phyloP scores from a whole-genome alignment of 2,797 vertebrate genomes.

The Diplodus sargus region DNA sequence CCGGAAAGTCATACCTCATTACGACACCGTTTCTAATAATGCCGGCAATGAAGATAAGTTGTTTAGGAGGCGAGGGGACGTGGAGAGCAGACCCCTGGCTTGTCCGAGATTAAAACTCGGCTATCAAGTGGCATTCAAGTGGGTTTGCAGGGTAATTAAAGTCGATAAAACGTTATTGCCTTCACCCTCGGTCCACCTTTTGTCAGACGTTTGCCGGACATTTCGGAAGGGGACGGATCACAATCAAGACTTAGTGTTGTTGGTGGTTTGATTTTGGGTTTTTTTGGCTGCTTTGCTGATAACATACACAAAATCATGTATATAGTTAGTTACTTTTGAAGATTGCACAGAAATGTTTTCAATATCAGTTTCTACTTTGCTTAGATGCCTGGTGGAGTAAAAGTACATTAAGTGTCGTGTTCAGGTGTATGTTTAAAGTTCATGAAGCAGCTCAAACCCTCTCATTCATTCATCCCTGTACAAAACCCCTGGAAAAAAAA shows the following conservation, averaged over 20 bases:
- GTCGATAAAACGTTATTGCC: conserved; percentile 74
- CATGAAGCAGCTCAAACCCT: not conserved
- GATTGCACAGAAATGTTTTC: not conserved
- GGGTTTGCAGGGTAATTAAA: conserved; percentile 72
- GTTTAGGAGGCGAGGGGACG: conserved; percentile 62
- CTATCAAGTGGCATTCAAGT: conserved; percentile 64
- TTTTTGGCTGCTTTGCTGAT: conserved; percentile 1
- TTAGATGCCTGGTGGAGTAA: not conserved
- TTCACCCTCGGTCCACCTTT: conserved; percentile 51
- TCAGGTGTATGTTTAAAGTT: not conserved
- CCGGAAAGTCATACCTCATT: conserved; percentile 75
- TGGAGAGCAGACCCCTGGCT: conserved; percentile 57
- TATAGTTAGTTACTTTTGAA: not conserved
- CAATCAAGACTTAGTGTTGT: conserved; percentile 4
- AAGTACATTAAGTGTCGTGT: not conserved
- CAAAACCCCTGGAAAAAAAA: not conserved
- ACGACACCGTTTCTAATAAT: conserved; percentile 63
- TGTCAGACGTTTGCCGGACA: conserved; percentile 34
- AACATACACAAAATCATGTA: not conserved
- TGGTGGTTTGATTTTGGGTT: not conserved
- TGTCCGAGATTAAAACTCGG: conserved; percentile 71
- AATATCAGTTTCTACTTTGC: conserved; percentile 8
- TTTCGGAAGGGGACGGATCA: conserved; percentile 32
- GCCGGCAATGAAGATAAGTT: conserved; percentile 63
- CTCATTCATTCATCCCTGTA: not conserved